These are phyloP conservation scores for Tetragonisca angustula DNA, from an alignment of 2,888 invertebrate species.

Conservation along the genomic window DNA sequence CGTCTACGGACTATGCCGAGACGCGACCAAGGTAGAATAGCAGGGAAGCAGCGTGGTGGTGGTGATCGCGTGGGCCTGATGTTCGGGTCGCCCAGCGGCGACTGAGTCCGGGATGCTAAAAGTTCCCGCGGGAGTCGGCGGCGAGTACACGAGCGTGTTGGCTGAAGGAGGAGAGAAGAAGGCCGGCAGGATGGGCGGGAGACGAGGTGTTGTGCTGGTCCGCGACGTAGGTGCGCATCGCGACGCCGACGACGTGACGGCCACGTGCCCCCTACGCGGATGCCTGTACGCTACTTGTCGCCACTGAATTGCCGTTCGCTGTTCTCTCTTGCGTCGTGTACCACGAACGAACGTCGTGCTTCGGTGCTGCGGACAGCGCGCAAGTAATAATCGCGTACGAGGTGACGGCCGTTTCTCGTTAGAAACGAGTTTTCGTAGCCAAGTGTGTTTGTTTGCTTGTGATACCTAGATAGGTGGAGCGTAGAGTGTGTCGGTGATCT, in stretches of 20 bases:
- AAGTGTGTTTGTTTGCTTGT: constrained; percentile 31
- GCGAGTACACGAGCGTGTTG: constrained; percentile 29
- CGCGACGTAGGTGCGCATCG: constrained; percentile 67
- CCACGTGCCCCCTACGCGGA: constrained; percentile 77
- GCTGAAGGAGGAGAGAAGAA: constrained; percentile 54
- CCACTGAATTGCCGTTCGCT: constrained; percentile 35
- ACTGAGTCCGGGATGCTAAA: constrained; percentile 71
- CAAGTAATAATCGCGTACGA: not conserved
- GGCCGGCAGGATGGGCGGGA: constrained; percentile 62
- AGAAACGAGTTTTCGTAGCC: not conserved
- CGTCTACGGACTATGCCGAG: constrained; percentile 56
- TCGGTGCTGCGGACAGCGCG: not conserved
- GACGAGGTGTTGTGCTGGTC: constrained; percentile 58
- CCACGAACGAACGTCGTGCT: too few relatives aligned
- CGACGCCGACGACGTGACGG: constrained; percentile 74
- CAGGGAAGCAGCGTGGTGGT: constrained; percentile 52
- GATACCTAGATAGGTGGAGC: constrained; percentile 9
- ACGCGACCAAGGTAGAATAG: constrained; percentile 41
- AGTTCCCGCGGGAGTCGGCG: constrained; percentile 59
- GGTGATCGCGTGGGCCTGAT: constrained; percentile 55
- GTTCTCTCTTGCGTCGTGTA: too few relatives aligned
- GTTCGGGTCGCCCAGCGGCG: constrained; percentile 76
- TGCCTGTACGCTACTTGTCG: constrained; percentile 41
- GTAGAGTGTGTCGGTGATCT: not conserved
- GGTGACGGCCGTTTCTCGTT: constrained; percentile 4